Base-by-base conservation (phyloP, 2,113 vertebrate genomes). In the Tupaia tana region DNA sequence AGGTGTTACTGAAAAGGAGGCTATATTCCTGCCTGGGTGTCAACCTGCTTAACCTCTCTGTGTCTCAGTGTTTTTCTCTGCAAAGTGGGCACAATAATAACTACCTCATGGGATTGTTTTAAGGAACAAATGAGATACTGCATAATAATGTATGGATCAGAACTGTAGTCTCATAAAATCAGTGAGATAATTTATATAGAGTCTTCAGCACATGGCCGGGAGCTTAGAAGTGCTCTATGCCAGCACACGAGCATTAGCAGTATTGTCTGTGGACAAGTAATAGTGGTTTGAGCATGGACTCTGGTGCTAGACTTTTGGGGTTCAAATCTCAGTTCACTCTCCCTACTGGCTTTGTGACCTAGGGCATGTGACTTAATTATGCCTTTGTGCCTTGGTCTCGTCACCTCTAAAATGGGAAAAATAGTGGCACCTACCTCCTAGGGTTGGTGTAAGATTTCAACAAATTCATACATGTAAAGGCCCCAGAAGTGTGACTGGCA, bases 391-490 rank as follows among this genome's bases (percentile, higher is more conserved):
- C 66, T 95, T 43, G 18, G 43, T 90, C 59, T 92, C 8, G 66
- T 12, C 3, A 71, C 8, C 63, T 86, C 9, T 93, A 94, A 86
- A 95, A 78, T 95, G 66, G 74, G 58, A 97, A 90, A 54, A 88
- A 73, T 18, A 91, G 69, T 71, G 86, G 69, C 27, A 94, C 43
- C 31, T 71, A 14, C 75, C 74, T 95, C 12, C 8, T 83, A 69
- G 12, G 16, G 89, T 74, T 92, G 11, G 2, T 86, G 43, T 83
- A 59, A 83, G 27, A 34, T 84, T 69, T 93, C 71, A 87, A 63
- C 56, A 16, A 92, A 95, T 92, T 87, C 24, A 43, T 63, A 29
- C 4, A 12, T 25, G 15, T 63, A 74, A 69, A 90, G 52, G 52
- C 54, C 71, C 18, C 9, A 22, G 52, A 74, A 92, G 58, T 91